A percentile compares a stretch with the other conserved stretches of the same genome.
Conservation (phyloP, 2,113 vertebrate species). For the Thunnus maccoyii region DNA sequence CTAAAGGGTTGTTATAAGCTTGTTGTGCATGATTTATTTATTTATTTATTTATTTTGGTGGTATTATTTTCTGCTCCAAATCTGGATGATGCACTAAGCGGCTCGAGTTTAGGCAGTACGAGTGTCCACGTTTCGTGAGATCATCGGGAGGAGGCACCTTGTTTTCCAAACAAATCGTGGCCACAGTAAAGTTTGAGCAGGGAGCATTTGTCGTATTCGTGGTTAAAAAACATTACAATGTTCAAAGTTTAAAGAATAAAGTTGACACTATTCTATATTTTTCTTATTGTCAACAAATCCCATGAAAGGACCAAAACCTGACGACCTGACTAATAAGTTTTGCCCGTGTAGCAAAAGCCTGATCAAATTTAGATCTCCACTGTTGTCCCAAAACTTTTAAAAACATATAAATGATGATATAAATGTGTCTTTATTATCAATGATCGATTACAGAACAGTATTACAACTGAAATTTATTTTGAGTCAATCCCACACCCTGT, state of each 20-base stretch:
- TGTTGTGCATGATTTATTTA: slow-evolving; percentile 7
- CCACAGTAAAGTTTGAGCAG: neutral
- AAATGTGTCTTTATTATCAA: too few species aligned
- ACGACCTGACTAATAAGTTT: too few species aligned
- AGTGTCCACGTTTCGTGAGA: slow-evolving; percentile 24
- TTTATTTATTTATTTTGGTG: neutral
- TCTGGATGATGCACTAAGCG: slow-evolving; percentile 47
- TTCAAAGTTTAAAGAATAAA: neutral
- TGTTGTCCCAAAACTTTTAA: too few species aligned
- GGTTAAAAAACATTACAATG: neutral
- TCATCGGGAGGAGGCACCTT: neutral
- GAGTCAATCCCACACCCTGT: neutral
- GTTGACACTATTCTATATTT: neutral
- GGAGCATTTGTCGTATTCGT: neutral
- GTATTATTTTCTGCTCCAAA: slow-evolving; percentile 46
- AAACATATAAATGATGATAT: too few species aligned
- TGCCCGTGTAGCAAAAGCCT: too few species aligned
- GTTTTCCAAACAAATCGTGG: slow-evolving; percentile 5
- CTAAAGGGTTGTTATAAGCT: slow-evolving; percentile 17
- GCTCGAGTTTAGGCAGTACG: slow-evolving; percentile 15
- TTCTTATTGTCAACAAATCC: neutral
- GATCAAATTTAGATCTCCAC: too few species aligned
- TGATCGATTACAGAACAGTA: too few species aligned
- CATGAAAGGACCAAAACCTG: neutral
- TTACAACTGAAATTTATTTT: neutral